Percentiles rank a stretch among this genome's conserved stretches.
Evolutionary conservation across 2,888 invertebrate species (phyloP).

Genomic region (Parelbella ahira): DNA sequence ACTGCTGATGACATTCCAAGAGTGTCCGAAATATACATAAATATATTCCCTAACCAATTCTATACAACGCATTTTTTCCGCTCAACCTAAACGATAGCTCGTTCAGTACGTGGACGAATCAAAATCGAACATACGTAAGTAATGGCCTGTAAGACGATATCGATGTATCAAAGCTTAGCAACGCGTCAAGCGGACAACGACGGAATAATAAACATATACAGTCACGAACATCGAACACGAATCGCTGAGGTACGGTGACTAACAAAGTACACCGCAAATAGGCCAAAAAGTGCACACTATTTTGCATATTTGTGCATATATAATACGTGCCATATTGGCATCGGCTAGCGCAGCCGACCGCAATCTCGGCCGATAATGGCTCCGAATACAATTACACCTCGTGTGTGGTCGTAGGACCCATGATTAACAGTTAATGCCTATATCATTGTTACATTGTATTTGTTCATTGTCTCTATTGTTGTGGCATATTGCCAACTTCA

Average conservation of each 20-base stretch:
- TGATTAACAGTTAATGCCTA: constrained; percentile 25
- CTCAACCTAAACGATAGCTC: too few relatives aligned
- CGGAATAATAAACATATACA: constrained; percentile 61
- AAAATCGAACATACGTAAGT: too few relatives aligned
- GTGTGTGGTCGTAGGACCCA: constrained; percentile 13
- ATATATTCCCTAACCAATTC: too few relatives aligned
- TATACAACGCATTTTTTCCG: too few relatives aligned
- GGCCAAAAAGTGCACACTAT: constrained; percentile 11
- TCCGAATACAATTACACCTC: constrained; percentile 22
- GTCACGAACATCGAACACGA: constrained; percentile 67
- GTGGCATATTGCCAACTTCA: constrained; percentile 14
- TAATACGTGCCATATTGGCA: constrained; percentile 22
- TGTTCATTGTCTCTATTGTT: constrained; percentile 24
- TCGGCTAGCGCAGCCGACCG: not conserved
- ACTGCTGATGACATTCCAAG: too few relatives aligned
- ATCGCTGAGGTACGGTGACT: constrained; percentile 15
- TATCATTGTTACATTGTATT: constrained; percentile 23
- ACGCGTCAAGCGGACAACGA: constrained; percentile 44
- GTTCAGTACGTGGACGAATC: too few relatives aligned
- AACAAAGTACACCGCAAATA: constrained; percentile 15
- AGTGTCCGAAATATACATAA: too few relatives aligned
- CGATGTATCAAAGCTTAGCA: constrained; percentile 68
- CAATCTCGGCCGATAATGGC: constrained; percentile 19
- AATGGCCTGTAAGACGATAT: constrained; percentile 39
- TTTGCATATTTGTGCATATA: constrained; percentile 11